Evolutionary conservation across 1,140 invertebrate species (phyloP).

Genomic region (Ladona fulva): DNA sequence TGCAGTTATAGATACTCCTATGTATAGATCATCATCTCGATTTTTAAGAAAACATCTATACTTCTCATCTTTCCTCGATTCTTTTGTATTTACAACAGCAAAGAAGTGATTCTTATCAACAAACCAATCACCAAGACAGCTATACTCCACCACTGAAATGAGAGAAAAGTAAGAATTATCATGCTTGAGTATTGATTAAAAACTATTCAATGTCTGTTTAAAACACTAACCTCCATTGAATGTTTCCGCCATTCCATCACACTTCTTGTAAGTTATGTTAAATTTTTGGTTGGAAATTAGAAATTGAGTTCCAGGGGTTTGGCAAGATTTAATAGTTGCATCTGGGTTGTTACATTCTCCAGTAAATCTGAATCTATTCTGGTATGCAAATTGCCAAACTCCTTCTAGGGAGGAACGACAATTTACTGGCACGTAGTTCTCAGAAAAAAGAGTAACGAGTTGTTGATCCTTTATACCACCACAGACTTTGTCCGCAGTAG

Average conservation of each 20-base stretch:
- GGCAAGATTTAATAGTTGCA: slow-evolving; percentile 85
- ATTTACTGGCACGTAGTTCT: slow-evolving; percentile 84
- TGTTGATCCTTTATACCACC: slow-evolving; percentile 65
- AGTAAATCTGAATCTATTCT: slow-evolving; percentile 79
- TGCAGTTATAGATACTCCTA: slow-evolving; percentile 83
- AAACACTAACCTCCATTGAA: slow-evolving; percentile 64
- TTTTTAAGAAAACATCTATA: slow-evolving; percentile 90
- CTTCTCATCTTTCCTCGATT: slow-evolving; percentile 87
- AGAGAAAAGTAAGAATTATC: slow-evolving; percentile 13
- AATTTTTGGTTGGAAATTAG: slow-evolving; percentile 96
- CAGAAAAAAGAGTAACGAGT: slow-evolving; percentile 76
- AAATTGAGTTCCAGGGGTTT: slow-evolving; percentile 90
- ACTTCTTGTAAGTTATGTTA: slow-evolving; percentile 86
- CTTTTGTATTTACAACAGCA: slow-evolving; percentile 88
- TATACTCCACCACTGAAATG: slow-evolving; percentile 73
- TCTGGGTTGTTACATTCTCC: slow-evolving; percentile 82
- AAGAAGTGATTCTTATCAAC: slow-evolving; percentile 92
- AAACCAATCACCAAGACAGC: slow-evolving; percentile 91
- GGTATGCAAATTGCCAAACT: slow-evolving; percentile 88
- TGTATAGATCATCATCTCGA: slow-evolving; percentile 83
- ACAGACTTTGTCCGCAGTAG: slow-evolving; percentile 69
- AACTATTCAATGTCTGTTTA: slow-evolving; percentile 12
- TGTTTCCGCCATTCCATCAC: slow-evolving; percentile 72
- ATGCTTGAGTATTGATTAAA: not conserved
- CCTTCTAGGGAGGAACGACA: slow-evolving; percentile 88